These are phyloP conservation scores for Megaleporinus macrocephalus DNA, from an alignment of 2,113 vertebrate genomes.

Conservation along the genomic window DNA sequence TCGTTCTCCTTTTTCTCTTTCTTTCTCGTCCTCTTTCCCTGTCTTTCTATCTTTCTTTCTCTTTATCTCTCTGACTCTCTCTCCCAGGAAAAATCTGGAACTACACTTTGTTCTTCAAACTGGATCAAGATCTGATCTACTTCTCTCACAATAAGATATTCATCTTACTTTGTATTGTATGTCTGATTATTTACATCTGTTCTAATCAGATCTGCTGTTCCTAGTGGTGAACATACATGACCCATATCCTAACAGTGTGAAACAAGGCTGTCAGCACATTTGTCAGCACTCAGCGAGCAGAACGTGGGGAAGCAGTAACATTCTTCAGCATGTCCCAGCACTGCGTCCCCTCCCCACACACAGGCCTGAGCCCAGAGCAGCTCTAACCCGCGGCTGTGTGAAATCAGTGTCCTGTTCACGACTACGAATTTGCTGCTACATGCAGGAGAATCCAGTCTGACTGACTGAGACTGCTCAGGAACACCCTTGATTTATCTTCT, in stretches of 20 bases:
- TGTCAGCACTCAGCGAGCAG: neutral
- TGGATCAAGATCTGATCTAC: too few species aligned
- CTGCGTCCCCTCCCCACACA: constrained; percentile 22
- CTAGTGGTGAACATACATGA: too few species aligned
- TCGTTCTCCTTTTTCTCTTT: too few species aligned
- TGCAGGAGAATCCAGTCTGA: constrained; percentile 39
- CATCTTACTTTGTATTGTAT: too few species aligned
- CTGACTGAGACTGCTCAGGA: neutral
- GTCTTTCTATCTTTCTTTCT: too few species aligned
- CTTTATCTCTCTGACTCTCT: too few species aligned
- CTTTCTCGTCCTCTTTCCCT: too few species aligned
- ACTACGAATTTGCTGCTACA: constrained; percentile 36
- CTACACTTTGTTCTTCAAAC: too few species aligned
- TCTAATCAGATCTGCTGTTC: too few species aligned
- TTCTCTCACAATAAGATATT: too few species aligned
- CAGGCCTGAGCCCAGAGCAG: neutral
- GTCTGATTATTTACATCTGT: too few species aligned
- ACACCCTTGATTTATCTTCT: neutral
- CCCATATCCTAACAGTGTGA: neutral
- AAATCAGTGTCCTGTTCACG: neutral
- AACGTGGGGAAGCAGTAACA: constrained; percentile 22
- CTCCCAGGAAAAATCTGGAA: too few species aligned
- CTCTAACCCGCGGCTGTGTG: neutral
- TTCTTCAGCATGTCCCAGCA: constrained; percentile 57
- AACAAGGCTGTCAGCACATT: constrained; percentile 3